These are phyloP conservation scores for Gryon sp. DNA, from an alignment of 1,140 invertebrate genomes.

Conservation along the genomic window DNA sequence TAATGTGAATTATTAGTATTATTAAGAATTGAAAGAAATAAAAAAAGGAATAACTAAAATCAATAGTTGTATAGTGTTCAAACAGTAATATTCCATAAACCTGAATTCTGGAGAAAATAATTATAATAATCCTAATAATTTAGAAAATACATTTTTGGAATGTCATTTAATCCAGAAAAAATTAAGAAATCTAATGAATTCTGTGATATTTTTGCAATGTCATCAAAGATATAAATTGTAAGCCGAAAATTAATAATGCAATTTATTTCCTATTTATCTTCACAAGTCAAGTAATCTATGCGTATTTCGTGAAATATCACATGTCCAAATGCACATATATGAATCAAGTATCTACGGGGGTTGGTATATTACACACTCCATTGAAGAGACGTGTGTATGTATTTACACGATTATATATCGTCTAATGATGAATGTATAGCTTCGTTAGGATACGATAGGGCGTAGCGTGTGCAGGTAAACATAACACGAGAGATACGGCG, in stretches of 20 bases:
- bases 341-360: constrained; percentile 39
- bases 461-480: constrained; percentile 48
- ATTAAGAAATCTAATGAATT: neutral
- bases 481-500: constrained; percentile 32
- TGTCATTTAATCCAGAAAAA: no score
- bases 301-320: constrained; percentile 36
- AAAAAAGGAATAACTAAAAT: no score
- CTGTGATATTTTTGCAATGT: neutral
- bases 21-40: no score
- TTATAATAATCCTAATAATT: no score
- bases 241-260: constrained; percentile 33
- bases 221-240: constrained; percentile 7
- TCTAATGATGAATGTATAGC: constrained; percentile 53
- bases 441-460: constrained; percentile 46
- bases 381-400: constrained; percentile 39
- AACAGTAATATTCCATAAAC: no score
- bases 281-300: constrained; percentile 22
- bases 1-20: no score
- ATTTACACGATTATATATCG: constrained; percentile 56
- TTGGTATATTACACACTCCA: constrained; percentile 46
- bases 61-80: no score
- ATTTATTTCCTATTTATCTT: constrained; percentile 49
- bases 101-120: no score
- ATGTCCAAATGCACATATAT: constrained; percentile 44
- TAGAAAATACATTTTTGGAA: no score